Evolutionary conservation across 92 coral and sea anemone genomes (phyloP).

Genomic region (Parazoanthus darwini): DNA sequence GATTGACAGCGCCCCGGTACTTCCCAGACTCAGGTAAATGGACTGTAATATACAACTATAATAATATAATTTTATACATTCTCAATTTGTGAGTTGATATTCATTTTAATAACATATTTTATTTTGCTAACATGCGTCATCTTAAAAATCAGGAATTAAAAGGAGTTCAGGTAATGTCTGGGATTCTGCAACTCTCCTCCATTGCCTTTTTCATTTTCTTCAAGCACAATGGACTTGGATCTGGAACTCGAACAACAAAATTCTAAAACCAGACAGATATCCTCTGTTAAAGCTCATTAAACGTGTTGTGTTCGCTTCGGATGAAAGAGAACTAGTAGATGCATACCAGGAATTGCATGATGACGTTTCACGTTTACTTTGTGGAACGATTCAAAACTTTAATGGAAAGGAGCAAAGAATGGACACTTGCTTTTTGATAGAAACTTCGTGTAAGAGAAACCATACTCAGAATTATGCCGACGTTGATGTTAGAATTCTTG

Average conservation of each 20-base stretch:
- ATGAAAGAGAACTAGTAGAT: not conserved
- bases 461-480: constrained; percentile 35
- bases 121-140: no score
- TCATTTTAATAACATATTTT: no score
- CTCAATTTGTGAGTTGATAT: no score
- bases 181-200: constrained; percentile 12
- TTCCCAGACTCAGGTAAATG: constrained; percentile 1
- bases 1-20: not conserved
- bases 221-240: constrained; percentile 34
- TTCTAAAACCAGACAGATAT: constrained; percentile 24
- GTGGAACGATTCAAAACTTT: constrained; percentile 1
- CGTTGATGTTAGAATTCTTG: not conserved
- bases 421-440: not conserved
- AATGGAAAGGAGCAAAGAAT: not conserved
- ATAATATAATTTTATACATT: no score
- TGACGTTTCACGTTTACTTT: not conserved
- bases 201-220: constrained; percentile 20
- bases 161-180: not conserved
- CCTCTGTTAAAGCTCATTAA: constrained; percentile 3
- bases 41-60: not conserved
- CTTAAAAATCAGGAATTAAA: no score
- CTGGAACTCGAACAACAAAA: constrained; percentile 26
- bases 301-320: constrained; percentile 10
- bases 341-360: constrained; percentile 15
- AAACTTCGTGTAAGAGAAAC: not conserved